phyloP scores from a whole-genome alignment of 2,888 invertebrate species.

The Plusia festucae region DNA sequence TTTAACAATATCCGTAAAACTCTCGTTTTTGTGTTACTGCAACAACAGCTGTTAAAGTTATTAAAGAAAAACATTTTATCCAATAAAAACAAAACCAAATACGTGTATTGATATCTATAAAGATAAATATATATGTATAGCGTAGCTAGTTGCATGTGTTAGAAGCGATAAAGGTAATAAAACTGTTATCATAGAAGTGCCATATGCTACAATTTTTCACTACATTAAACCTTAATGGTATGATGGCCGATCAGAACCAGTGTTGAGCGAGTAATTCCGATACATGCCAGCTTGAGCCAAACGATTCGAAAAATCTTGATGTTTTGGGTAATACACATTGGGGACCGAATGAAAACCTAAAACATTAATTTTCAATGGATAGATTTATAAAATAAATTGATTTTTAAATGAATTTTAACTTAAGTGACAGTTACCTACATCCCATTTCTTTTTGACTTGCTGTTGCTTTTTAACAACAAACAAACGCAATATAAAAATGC shows the following conservation, averaged over 20 bases:
- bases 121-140: background rate
- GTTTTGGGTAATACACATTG: constrained; percentile 91
- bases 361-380: constrained; percentile 19
- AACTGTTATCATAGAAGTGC: background rate
- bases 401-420: too few species aligned
- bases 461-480: too few species aligned
- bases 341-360: constrained; percentile 91
- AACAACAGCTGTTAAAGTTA: background rate
- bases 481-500: too few species aligned
- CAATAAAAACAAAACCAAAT: background rate
- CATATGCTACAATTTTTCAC: background rate
- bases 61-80: background rate
- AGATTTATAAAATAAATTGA: too few species aligned
- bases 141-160: background rate
- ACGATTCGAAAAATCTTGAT: constrained; percentile 92
- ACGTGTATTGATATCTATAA: background rate
- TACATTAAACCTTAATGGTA: constrained; percentile 33
- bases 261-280: constrained; percentile 94
- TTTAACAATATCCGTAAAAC: too few species aligned
- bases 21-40: too few species aligned
- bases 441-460: too few species aligned
- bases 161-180: background rate
- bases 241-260: constrained; percentile 71
- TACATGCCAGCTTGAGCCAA: constrained; percentile 93
- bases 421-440: too few species aligned